phyloP scores from a whole-genome alignment of 2,888 invertebrate species.

The Eilema griseolum region DNA sequence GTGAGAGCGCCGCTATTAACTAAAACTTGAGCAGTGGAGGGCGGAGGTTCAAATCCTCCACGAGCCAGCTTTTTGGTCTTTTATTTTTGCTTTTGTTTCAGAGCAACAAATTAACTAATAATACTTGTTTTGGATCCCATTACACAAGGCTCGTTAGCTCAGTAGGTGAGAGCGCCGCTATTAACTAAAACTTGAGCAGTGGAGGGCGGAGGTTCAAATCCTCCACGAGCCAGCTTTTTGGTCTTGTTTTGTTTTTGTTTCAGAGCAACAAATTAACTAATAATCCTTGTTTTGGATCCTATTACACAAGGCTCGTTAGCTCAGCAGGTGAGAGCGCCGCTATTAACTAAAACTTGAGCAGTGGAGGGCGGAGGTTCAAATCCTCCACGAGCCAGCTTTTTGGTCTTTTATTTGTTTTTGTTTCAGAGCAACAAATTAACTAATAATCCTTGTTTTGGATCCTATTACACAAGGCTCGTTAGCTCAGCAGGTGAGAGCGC shows the following conservation, averaged over 20 bases:
- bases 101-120: too few relatives aligned
- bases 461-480: too few relatives aligned
- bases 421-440: too few relatives aligned
- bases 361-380: conserved; percentile 8
- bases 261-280: neutral
- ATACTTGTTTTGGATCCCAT: too few relatives aligned
- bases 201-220: too few relatives aligned
- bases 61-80: neutral
- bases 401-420: neutral
- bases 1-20: conserved; percentile 1
- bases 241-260: neutral
- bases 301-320: neutral
- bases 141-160: too few relatives aligned
- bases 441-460: too few relatives aligned
- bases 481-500: too few relatives aligned
- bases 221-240: neutral
- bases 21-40: neutral
- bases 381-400: neutral
- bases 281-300: neutral
- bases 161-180: conserved; percentile 6
- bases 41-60: conserved; percentile 3
- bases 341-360: neutral
- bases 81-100: neutral
- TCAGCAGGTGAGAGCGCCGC: conserved; percentile 7
- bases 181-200: neutral